Evolutionary conservation across 64 coral and sea anemone genomes (phyloP).

Genomic region (Hydrozoanthus tunicans): DNA sequence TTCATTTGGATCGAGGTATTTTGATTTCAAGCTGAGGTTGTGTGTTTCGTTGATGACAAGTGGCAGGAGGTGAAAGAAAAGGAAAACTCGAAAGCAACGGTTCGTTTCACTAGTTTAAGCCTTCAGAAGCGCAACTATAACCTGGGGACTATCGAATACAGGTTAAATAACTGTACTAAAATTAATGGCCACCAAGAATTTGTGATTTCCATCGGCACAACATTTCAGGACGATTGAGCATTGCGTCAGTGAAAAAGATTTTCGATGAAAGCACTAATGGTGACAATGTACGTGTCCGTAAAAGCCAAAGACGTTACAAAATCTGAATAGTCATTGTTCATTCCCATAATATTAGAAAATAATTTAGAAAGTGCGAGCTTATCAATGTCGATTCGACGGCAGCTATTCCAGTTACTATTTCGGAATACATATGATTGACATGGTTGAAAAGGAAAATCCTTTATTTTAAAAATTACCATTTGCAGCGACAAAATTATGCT

Average conservation of each 20-base stretch:
- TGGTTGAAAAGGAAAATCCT: background rate
- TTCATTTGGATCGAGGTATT: no score
- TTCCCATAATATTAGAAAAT: background rate
- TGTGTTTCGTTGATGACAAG: no score
- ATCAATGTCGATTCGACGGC: background rate
- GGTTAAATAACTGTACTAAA: background rate
- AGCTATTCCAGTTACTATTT: background rate
- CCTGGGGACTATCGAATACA: background rate
- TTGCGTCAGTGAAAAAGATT: background rate
- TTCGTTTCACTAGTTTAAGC: background rate
- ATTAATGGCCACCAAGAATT: background rate
- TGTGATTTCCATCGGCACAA: background rate
- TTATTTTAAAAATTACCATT: background rate
- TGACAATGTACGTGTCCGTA: background rate
- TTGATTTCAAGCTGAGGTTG: no score
- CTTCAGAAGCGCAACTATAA: background rate
- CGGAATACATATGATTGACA: background rate
- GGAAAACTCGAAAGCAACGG: background rate
- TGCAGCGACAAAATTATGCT: background rate
- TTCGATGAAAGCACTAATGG: background rate
- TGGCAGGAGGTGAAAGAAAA: no score
- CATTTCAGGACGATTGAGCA: background rate
- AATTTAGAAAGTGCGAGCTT: background rate
- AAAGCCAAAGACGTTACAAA: no score
- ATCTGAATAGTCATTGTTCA: background rate